Evolutionary conservation across 1,140 invertebrate species (phyloP), one percentile per base, ranked within the genome.

Genomic region (Neuroterus valhalla): DNA sequence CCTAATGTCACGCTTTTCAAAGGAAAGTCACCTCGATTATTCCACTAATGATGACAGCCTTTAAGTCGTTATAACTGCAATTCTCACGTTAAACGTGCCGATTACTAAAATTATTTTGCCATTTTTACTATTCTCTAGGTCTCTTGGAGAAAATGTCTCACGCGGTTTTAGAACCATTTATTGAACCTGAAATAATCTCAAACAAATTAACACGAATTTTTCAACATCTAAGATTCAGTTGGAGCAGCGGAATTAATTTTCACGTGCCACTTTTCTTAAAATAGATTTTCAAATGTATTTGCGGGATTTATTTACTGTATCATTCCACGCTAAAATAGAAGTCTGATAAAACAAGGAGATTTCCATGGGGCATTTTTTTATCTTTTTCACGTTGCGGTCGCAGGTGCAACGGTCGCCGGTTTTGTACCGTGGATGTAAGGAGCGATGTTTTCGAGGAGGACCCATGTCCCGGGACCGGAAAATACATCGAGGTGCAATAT

Each of bases 401-500:
- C 84, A 89, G 88, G 87, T 88, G 88, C 84, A 87, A 88, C 84
- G 84, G 84, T 78, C 87, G 80, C 81, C 80, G 82, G 70, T 87
- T 84, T 77, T 91, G 91, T 81, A 81, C 82, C 74, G 85, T 91
- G 82, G 82, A 85, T 69, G 91, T 91, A 55, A 85, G 86, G 80
- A 91, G 88, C 85, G 81, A 87, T 70, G 83, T 90, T 76, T 92
- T 93, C 87, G 91, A 91, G 78, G 91, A 90, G 79, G 92, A 93
- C 83, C 92, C 92, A 23, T 93, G 92, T 88, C 92, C 92, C 71
- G 91, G 89, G 70, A 93, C 92, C 72, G 83, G 87, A 79, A 93
- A 93, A 84, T 93, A 93, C 87, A 87, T 93, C 80, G 92, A 93
- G 87, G 92, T 92, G 75, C 92, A 92, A 73, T 93, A 91, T 88